Evolutionary conservation across 2,888 invertebrate species (phyloP).

Genomic region (Morpho achilles): DNA sequence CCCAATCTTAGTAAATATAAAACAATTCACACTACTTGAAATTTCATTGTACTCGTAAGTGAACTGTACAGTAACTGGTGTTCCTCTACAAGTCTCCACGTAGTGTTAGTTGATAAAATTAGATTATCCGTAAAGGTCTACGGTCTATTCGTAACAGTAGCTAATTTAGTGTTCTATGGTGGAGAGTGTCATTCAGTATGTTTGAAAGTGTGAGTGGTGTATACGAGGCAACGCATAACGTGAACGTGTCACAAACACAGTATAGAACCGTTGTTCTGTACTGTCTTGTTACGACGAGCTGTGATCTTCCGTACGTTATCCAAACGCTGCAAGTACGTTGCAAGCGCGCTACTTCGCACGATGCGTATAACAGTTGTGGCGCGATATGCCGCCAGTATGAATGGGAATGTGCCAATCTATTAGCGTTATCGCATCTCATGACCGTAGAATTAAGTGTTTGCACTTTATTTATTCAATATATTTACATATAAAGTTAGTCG

Average conservation of each 20-base stretch:
- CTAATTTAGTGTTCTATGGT: conserved; percentile 50
- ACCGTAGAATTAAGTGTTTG: conserved; percentile 80
- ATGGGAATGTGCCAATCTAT: conserved; percentile 77
- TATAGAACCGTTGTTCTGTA: too few species aligned
- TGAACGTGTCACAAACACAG: too few species aligned
- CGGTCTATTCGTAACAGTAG: conserved; percentile 59
- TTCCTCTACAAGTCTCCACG: conserved; percentile 75
- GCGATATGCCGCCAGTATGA: conserved; percentile 45
- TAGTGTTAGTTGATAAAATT: conserved; percentile 60
- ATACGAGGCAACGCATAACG: conserved; percentile 10
- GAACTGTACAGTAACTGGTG: conserved; percentile 75
- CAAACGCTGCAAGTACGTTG: background rate
- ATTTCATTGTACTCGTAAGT: conserved; percentile 40
- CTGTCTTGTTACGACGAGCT: too few species aligned
- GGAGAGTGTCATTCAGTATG: conserved; percentile 44
- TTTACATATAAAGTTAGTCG: conserved; percentile 77
- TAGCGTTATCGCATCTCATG: conserved; percentile 71
- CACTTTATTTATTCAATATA: conserved; percentile 79
- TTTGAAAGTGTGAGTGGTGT: conserved; percentile 25
- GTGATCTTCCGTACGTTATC: too few species aligned
- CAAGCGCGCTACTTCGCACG: background rate
- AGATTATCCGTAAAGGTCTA: conserved; percentile 53
- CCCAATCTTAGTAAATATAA: conserved; percentile 61
- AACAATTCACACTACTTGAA: conserved; percentile 56
- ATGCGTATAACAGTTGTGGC: background rate